Base-by-base conservation (phyloP, 2,888 invertebrate genomes). In the Watsonalla cultraria region DNA sequence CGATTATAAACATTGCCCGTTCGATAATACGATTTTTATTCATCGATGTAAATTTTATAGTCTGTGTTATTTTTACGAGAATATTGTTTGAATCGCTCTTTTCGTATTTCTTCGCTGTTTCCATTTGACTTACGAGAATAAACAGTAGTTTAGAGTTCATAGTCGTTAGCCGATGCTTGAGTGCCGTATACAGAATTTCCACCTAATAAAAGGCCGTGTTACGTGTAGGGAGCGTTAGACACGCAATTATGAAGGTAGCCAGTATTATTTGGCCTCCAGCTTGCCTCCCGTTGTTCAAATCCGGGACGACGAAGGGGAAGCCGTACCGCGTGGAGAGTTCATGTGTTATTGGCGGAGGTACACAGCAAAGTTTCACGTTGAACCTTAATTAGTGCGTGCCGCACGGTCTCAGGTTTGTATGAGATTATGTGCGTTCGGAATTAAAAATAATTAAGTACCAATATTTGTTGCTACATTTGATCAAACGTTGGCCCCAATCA, bases 141-240 rank as follows among this genome's bases (percentile, higher is more conserved):
- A 66, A 68, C 61, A 55, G 56, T 56, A 55, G 68, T 61, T 62
- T 65, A 35, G 35, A 79, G 76, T 78, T 80, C 79, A 83, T 84
- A 87, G 77, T 84, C 76, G 71, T 70, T 69, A 73, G 74, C 68
- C 70, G 70, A 78, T 72, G 71, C 76, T 69, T 67, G 74, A 80
- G 79, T 82, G 75, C 80, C 81, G 80, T 86, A 84, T 80, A 84
- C 82, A 86, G 86, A 86, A 86, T 90, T 90, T 87, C 86, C 86
- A 90, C 90, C 86, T 90, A 90, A 90, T 90, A 90, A 90, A 89
- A 89, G 88, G 76, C 84, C 84, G 71, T 78, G 84, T 86, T 88
- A 89, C 86, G 87, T 84, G 86, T 80, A 85, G 84, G 81, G 83
- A 82, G 78, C 86, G 84, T 88, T 85, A 86, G 84, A 86, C 86